Percentiles rank a stretch among this genome's conserved stretches.
phyloP scores from a whole-genome alignment of 2,113 vertebrate species.

The Nannobrachium achirus region DNA sequence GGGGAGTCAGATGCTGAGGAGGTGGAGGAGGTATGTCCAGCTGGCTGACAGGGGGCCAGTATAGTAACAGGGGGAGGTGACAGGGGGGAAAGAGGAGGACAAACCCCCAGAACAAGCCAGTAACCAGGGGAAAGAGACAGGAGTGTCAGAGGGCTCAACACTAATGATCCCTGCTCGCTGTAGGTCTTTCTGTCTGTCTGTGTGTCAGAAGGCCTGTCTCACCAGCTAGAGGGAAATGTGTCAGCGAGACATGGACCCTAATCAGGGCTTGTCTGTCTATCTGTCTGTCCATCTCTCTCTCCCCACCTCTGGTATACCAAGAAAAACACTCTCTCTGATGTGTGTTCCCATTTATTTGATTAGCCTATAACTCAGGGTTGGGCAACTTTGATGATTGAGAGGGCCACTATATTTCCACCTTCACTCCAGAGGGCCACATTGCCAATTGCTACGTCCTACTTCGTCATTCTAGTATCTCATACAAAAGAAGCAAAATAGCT shows the following conservation, averaged over 20 bases:
- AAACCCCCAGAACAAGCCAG: too few species aligned
- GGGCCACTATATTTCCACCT: too few species aligned
- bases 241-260: conserved; percentile 42
- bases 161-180: conserved; percentile 65
- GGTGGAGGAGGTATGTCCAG: conserved; percentile 1
- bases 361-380: too few species aligned
- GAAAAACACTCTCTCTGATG: too few species aligned
- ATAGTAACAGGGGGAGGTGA: conserved; percentile 33
- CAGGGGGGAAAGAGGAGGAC: neutral
- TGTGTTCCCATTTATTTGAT: too few species aligned
- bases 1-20: neutral
- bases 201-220: conserved; percentile 57
- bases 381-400: too few species aligned
- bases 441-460: too few species aligned
- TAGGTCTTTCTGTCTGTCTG: neutral
- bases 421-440: too few species aligned
- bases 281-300: neutral
- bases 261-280: conserved; percentile 35
- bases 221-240: conserved; percentile 61
- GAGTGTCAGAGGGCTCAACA: conserved; percentile 46
- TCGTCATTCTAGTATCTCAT: too few species aligned
- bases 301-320: neutral
- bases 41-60: conserved; percentile 27
- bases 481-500: too few species aligned
- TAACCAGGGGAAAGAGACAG: conserved; percentile 13